Conservation (phyloP, 2,888 invertebrate genomes). For the Coelinius sp. region DNA sequence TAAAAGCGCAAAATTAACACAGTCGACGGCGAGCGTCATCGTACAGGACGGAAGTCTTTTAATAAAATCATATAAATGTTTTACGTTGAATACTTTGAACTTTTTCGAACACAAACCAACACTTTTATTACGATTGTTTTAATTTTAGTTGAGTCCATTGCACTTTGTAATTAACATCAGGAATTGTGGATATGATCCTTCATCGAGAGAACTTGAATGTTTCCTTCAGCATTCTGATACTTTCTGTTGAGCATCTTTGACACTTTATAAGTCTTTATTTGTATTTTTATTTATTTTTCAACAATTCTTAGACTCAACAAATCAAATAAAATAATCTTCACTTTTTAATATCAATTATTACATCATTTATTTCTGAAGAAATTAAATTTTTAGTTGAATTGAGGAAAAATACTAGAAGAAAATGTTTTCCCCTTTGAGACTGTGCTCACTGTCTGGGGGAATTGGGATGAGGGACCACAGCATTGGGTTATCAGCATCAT, state of each 20-base stretch:
- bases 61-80: conserved; percentile 33
- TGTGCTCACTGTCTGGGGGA: background rate
- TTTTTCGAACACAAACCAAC: conserved; percentile 25
- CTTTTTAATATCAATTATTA: no score
- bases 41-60: conserved; percentile 45
- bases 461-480: background rate
- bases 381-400: background rate
- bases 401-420: background rate
- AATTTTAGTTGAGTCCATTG: background rate
- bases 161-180: background rate
- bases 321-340: background rate
- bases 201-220: conserved; percentile 8
- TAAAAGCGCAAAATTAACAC: conserved; percentile 59
- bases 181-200: background rate
- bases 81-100: conserved; percentile 9
- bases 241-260: background rate
- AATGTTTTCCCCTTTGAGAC: background rate
- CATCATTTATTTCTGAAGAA: background rate
- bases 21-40: conserved; percentile 59
- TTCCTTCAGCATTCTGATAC: background rate
- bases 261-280: background rate
- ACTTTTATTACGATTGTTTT: conserved; percentile 21
- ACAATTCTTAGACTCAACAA: background rate
- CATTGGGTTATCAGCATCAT: conserved; percentile 10
- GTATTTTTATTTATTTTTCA: background rate